Evolutionary conservation across 2,797 vertebrate genomes (phyloP), one percentile per base, ranked within the genome.

Genomic region (Molossus alvarezi): DNA sequence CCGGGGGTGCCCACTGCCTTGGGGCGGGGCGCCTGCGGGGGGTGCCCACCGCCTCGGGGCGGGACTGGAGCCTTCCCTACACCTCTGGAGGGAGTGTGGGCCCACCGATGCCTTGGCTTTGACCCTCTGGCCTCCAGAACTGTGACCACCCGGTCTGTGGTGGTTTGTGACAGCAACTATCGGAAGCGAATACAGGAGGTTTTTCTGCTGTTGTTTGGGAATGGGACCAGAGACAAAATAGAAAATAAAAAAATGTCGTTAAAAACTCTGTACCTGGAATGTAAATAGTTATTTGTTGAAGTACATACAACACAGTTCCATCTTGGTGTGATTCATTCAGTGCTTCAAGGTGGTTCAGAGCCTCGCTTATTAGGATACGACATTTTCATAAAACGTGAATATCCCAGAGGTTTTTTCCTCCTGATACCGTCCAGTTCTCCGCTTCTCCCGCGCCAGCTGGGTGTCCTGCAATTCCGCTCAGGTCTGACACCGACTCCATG

Each of bases 301-400:
- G 20, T 25, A 25, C 21, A 33, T 20, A 37, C 12, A 73, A 23
- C 33, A 48, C 5, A 0, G 0, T 41, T 41, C 15, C n/a, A 3
- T 85, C 53, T 62, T 21, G 6, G 25, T 55, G 2, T 67, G 48
- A 73, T 55, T 95, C 69, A 41, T 51, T 29, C 29, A 37, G 55
- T 20, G 48, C 67, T 18, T 65, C 25, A 21, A 27, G 71, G 75
- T 25, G 21, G 14, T 72, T 77, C 20, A 60, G 62, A 80, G 11
- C 33, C 53, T 79, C n/a, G n/a, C 20, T 62, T 69, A 21, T 27
- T n/a, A 27, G 27, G n/a, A 7, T 18, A 21, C 21, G 27, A 7
- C 0, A 8, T 41, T 58, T 73, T 62, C 79, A 29, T 37, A 84
- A 53, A 37, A 41, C 15, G 10, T 25, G 65, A 60, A 23, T 62